Evolutionary conservation across 1,140 invertebrate species (phyloP).

Genomic region (Saccostrea cuccullata): DNA sequence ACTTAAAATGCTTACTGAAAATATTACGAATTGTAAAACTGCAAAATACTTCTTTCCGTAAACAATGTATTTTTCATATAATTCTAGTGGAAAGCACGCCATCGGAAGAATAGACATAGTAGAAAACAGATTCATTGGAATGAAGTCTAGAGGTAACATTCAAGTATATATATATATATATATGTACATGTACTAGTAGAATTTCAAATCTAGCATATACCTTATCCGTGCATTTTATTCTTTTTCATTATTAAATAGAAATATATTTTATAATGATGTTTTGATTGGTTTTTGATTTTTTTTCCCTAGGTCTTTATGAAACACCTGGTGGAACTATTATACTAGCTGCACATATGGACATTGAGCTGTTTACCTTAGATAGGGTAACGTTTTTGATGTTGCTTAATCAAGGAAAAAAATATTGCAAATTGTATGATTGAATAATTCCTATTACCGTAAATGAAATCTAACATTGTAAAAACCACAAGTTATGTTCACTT

Average conservation of each 20-base stretch:
- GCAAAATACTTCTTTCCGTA: too few relatives aligned
- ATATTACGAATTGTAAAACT: too few relatives aligned
- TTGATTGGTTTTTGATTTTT: neutral
- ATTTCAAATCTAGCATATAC: too few relatives aligned
- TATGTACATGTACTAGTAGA: too few relatives aligned
- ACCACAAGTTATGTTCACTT: too few relatives aligned
- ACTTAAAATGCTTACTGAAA: too few relatives aligned
- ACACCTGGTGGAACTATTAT: constrained; percentile 89
- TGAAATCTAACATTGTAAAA: too few relatives aligned
- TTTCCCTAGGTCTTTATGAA: constrained; percentile 85
- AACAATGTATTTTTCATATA: neutral
- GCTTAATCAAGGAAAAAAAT: neutral
- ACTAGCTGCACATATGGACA: constrained; percentile 85
- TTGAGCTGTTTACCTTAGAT: constrained; percentile 88
- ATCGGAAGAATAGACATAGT: constrained; percentile 91
- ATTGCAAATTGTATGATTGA: too few relatives aligned
- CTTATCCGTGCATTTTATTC: too few relatives aligned
- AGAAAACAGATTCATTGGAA: constrained; percentile 89
- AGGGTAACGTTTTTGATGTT: constrained; percentile 77
- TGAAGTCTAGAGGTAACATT: constrained; percentile 85
- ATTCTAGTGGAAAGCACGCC: constrained; percentile 82
- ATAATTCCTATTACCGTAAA: too few relatives aligned
- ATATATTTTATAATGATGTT: neutral
- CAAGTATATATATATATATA: too few relatives aligned
- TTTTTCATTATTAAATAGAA: too few relatives aligned